Base-by-base conservation (phyloP, 2,888 invertebrate genomes). In the Alitta virens region DNA sequence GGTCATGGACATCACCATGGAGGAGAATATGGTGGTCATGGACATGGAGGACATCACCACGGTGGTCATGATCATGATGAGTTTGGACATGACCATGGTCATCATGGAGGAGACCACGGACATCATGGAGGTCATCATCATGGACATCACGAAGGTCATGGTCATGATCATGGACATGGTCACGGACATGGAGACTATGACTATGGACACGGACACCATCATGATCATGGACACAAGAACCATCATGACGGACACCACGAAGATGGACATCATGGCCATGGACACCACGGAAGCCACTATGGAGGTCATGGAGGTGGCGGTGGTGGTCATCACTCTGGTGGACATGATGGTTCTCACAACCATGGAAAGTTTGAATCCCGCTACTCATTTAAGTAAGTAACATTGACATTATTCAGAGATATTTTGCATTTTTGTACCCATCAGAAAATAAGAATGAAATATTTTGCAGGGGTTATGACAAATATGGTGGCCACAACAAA, bases 61-160 rank as follows among this genome's bases (percentile, higher is more conserved):
- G 56, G 56, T 2, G 42, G 43, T 16, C 43, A 43, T 43, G 56
- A 43, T 43, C 56, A 56, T 43, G 24, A 16, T 7, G 52, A 25
- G 9, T 43, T 42, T 21, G 56, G 56, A 2, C 24, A 16, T 42
- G 24, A 43, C 43, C 38, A 40, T 21, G 56, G 56, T 38, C 56
- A 56, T 42, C 42, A 43, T 16, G 23, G 25, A 14, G 1, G n/a
- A 7, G 33, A 54, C 21, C 21, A 23, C 3, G 43, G 43, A 21
- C 56, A 51, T 51, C 58, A 58, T 27, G 51, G 38, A 5, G 49
- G 49, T 26, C 57, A 56, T 25, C 25, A 38, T 33, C 38, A 40
- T 18, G n/a, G 23, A 38, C 38, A 40, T 27, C 12, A 18, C 33
- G 27, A 27, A 3, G 49, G 46, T 12, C 54, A 54, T 54, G 54